Conservation (phyloP, 1,140 invertebrate species). For the Harlomillsia oculata region DNA sequence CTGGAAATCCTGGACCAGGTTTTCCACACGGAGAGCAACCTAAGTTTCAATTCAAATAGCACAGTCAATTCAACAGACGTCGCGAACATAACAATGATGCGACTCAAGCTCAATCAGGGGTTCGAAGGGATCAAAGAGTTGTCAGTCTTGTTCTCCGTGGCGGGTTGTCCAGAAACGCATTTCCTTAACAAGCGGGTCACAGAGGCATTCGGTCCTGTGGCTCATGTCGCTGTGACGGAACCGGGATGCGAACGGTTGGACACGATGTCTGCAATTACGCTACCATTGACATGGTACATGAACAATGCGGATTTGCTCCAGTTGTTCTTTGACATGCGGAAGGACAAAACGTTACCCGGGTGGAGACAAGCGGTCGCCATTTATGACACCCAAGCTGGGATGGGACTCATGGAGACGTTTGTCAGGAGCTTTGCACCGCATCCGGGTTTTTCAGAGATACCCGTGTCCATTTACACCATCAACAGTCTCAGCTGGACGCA, state of each 20-base stretch:
- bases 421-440: constrained; percentile 14
- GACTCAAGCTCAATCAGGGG: constrained; percentile 10
- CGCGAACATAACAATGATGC: constrained; percentile 25
- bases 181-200: constrained; percentile 15
- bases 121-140: constrained; percentile 12
- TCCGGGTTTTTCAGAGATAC: constrained; percentile 11
- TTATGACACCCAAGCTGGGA: constrained; percentile 20
- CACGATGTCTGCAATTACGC: constrained; percentile 14
- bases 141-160: constrained; percentile 19
- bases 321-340: constrained; percentile 28
- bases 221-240: constrained; percentile 33
- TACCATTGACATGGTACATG: constrained; percentile 27
- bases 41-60: background rate
- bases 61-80: background rate
- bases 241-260: constrained; percentile 26
- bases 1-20: background rate
- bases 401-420: constrained; percentile 20
- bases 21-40: background rate
- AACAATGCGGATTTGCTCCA: constrained; percentile 25
- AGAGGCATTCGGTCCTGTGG: constrained; percentile 3
- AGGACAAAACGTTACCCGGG: constrained; percentile 17
- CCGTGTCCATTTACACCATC: constrained; percentile 22
- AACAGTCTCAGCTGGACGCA: constrained; percentile 18
- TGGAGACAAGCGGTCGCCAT: constrained; percentile 25
- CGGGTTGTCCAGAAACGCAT: constrained; percentile 20